Base-by-base conservation (phyloP, 1,140 invertebrate genomes). In the Drosophila burlai region DNA sequence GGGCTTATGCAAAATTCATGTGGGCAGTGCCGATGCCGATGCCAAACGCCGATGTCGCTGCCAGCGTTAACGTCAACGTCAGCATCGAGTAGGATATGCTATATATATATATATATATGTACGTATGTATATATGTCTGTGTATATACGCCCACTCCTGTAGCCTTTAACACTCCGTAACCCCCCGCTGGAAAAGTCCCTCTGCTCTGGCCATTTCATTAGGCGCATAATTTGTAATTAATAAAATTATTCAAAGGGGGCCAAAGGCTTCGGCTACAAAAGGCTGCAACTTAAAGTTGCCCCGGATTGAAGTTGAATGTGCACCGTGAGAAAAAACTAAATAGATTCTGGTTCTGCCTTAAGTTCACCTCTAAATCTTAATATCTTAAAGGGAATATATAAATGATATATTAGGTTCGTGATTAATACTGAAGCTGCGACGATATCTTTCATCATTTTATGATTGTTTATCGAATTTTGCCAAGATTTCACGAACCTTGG, bases 181-280 rank as follows among this genome's bases (percentile, higher is more conserved):
- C 16, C 13, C 13, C 18, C n/a, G 7, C 10, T 13, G 15, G 34
- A 24, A 26, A 7, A 49, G 45, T 43, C 55, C 55, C 58, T 15
- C 47, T 54, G 69, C 59, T 26, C 54, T 57, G 65, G 64, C 68
- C 74, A 84, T 84, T 89, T 89, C 74, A 89, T 89, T 89, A 89
- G 79, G 77, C 81, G 84, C 84, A 89, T 89, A 89, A 89, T 89
- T 89, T 84, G 76, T 89, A 89, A 89, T 89, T 89, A 89, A 89
- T 89, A 84, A 78, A 89, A 81, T 81, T 81, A 84, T 89, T 66
- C 62, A 81, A 69, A 61, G 46, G 62, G 47, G 29, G 50, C 77
- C 75, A 76, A 66, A 75, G 77, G 80, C 61, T 62, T 60, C 64
- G 34, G 46, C 3, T 49, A 54, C 24, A 40, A 68, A 40, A 29